Percentiles rank a stretch among this genome's conserved stretches.
Conservation (phyloP, 2,888 invertebrate species). For the Cephonodes hylas region DNA sequence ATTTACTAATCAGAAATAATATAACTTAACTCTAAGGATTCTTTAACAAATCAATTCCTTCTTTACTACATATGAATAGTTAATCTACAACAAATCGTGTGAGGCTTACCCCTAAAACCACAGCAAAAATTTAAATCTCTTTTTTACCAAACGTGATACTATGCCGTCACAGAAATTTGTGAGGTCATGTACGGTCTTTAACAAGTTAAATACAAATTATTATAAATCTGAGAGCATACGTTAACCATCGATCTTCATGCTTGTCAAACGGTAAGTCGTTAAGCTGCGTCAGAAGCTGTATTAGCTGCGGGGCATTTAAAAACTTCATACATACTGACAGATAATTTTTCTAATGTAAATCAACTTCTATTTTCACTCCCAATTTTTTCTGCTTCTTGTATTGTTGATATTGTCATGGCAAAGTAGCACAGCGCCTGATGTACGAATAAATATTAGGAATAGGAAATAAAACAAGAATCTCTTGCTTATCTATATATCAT, state of each 20-base stretch:
- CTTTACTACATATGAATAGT: too few species aligned
- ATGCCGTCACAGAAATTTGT: not conserved
- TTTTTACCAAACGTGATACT: slow-evolving; percentile 13
- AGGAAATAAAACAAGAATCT: too few species aligned
- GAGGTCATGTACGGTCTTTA: not conserved
- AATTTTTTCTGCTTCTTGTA: too few species aligned
- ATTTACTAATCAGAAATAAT: too few species aligned
- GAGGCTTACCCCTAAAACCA: not conserved
- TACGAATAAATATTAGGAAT: too few species aligned
- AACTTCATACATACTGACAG: not conserved
- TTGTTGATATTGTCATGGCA: too few species aligned
- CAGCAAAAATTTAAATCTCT: slow-evolving; percentile 29
- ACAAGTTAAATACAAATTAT: not conserved
- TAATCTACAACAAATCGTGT: too few species aligned
- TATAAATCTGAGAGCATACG: not conserved
- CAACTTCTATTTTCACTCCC: too few species aligned
- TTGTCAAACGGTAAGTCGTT: slow-evolving; percentile 10
- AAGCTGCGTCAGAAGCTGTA: slow-evolving; percentile 3
- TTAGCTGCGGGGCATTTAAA: slow-evolving; percentile 7
- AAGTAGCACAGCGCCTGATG: too few species aligned
- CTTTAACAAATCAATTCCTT: too few species aligned
- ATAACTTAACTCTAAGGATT: too few species aligned
- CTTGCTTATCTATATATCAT: too few species aligned
- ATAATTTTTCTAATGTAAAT: not conserved
- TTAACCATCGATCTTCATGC: slow-evolving; percentile 4